These are phyloP conservation scores for Acleris laterana DNA, from an alignment of 2,888 invertebrate genomes.

Conservation along the genomic window DNA sequence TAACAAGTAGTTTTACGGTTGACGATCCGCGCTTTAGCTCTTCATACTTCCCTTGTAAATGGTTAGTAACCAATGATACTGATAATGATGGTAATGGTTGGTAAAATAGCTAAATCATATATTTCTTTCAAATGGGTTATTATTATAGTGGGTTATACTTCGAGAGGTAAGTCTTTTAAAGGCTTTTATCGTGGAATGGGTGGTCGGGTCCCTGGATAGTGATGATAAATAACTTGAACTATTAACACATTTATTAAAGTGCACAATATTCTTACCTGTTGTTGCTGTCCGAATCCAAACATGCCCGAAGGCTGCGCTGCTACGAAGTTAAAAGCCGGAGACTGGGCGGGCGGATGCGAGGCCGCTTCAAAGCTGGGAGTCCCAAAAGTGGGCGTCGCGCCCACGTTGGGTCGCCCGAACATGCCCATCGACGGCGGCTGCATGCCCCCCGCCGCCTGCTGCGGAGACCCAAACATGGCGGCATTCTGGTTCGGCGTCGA, in stretches of 20 bases:
- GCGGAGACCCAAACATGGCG: constrained; percentile 57
- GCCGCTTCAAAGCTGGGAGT: constrained; percentile 57
- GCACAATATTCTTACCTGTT: constrained; percentile 20
- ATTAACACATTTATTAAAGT: neutral
- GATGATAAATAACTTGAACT: too few species aligned
- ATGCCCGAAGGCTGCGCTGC: constrained; percentile 51
- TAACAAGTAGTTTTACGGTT: too few species aligned
- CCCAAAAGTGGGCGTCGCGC: constrained; percentile 56
- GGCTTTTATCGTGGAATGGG: too few species aligned
- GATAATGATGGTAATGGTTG: too few species aligned
- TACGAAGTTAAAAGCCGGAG: constrained; percentile 65
- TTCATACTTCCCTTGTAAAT: too few species aligned
- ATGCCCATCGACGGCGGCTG: constrained; percentile 48
- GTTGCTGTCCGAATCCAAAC: constrained; percentile 73
- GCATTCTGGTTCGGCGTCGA: constrained; percentile 50
- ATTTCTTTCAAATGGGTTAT: too few species aligned
- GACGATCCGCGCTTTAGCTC: too few species aligned
- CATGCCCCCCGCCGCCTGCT: constrained; percentile 42
- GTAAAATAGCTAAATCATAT: too few species aligned
- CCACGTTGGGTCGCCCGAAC: constrained; percentile 55
- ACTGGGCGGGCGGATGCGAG: constrained; percentile 46
- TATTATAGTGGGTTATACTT: too few species aligned
- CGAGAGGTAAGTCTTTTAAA: too few species aligned
- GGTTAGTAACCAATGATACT: too few species aligned
- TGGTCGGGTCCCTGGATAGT: too few species aligned